These are phyloP conservation scores for Myotis pilosus DNA, from an alignment of 2,797 vertebrate genomes.

Conservation along the genomic window DNA sequence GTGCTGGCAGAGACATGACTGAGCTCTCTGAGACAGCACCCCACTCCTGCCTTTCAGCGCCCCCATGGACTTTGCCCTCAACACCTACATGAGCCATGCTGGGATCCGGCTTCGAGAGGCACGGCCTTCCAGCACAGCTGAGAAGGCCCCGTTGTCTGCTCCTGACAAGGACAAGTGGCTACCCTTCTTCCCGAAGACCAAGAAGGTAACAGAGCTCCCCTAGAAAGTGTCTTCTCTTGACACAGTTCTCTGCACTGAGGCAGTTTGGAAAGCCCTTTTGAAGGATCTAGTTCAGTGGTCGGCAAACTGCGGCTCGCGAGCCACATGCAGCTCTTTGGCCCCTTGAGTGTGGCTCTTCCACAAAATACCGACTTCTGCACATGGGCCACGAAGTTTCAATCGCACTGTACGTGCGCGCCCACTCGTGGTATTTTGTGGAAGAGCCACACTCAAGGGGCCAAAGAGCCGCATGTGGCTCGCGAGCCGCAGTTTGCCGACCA, in stretches of 20 bases:
- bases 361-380: no score
- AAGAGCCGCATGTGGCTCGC: no score
- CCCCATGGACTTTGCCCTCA: slow-evolving; percentile 91
- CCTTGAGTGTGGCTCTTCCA: no score
- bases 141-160: slow-evolving; percentile 80
- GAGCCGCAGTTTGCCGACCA: no score
- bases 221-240: neutral
- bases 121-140: slow-evolving; percentile 84
- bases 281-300: no score
- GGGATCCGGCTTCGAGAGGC: slow-evolving; percentile 91
- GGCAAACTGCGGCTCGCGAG: no score
- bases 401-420: no score
- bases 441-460: no score
- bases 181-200: slow-evolving; percentile 91
- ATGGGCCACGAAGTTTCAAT: no score
- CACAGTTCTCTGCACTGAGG: neutral
- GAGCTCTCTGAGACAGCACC: neutral
- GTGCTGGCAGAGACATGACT: neutral
- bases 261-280: neutral
- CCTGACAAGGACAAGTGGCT: slow-evolving; percentile 95
- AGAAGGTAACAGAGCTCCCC: slow-evolving; percentile 87
- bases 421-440: no score
- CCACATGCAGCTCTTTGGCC: no score
- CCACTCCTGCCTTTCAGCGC: slow-evolving; percentile 81
- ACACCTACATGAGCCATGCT: slow-evolving; percentile 90